Percentiles rank a stretch among this genome's conserved stretches.
Evolutionary conservation across 2,113 vertebrate genomes (phyloP).

Genomic region (Caranx ignobilis): DNA sequence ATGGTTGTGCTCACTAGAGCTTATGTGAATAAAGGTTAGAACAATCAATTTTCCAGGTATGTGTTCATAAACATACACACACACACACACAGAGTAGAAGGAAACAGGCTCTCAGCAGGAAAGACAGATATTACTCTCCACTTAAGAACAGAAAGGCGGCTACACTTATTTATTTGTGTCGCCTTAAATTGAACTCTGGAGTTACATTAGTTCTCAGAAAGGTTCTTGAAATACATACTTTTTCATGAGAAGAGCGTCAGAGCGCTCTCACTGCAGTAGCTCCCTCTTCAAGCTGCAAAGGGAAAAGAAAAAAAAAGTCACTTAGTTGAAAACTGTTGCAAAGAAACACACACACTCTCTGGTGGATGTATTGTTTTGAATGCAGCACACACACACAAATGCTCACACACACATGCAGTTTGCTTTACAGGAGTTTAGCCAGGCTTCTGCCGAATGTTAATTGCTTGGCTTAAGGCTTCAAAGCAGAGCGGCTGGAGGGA

Average conservation of each 20-base stretch:
- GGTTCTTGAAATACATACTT: not conserved
- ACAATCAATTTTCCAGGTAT: not conserved
- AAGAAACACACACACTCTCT: not conserved
- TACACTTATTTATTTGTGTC: not conserved
- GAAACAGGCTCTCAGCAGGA: not conserved
- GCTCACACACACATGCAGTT: not conserved
- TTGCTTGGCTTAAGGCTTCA: slow-evolving; percentile 51
- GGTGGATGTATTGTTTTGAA: slow-evolving; percentile 27
- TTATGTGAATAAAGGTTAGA: not conserved
- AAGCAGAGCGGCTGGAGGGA: slow-evolving; percentile 18
- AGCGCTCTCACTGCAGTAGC: not conserved
- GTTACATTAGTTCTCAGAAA: not conserved
- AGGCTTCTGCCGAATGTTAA: slow-evolving; percentile 25
- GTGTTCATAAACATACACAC: not conserved
- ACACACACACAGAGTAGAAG: not conserved
- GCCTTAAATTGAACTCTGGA: not conserved
- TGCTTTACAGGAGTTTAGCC: slow-evolving; percentile 21
- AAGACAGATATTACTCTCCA: not conserved
- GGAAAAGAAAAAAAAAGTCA: not conserved
- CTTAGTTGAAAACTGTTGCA: slow-evolving; percentile 2
- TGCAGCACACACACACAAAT: not conserved
- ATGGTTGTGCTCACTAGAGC: not conserved
- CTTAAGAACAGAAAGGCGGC: not conserved
- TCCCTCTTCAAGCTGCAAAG: not conserved
- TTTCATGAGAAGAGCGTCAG: not conserved